Evolutionary conservation across 2,888 invertebrate species (phyloP).

Genomic region (Cheilosia grossa): DNA sequence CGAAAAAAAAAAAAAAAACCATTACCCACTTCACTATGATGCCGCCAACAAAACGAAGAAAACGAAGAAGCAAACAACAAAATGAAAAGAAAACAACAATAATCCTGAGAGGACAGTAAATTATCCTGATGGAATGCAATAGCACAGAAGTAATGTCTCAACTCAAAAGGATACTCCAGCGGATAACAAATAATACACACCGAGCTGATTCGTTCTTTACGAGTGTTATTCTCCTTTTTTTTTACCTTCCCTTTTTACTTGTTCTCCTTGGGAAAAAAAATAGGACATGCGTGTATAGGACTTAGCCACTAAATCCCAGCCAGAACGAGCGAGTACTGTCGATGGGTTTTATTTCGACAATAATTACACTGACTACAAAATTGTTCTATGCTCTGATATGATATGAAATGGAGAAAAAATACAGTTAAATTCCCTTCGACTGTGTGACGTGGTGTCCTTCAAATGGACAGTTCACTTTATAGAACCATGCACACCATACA

Average conservation of each 20-base stretch:
- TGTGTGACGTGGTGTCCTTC: conserved; percentile 8
- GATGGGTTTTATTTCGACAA: conserved; percentile 32
- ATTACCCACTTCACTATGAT: conserved; percentile 13
- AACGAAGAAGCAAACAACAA: conserved; percentile 6
- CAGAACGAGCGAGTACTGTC: neutral
- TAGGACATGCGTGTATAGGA: neutral
- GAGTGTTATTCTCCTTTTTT: conserved; percentile 10
- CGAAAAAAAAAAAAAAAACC: neutral
- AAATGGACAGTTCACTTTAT: conserved; percentile 39
- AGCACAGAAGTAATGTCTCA: conserved; percentile 49
- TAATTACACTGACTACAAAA: conserved; percentile 61
- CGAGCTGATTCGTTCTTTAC: conserved; percentile 6
- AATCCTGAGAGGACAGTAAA: conserved; percentile 42
- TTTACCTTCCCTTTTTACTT: conserved; percentile 11
- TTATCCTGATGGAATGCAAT: conserved; percentile 58
- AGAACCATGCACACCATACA: conserved; percentile 25
- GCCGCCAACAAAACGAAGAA: neutral
- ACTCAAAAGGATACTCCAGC: conserved; percentile 34
- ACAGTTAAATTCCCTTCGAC: neutral
- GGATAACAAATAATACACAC: conserved; percentile 19
- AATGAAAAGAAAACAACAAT: conserved; percentile 17
- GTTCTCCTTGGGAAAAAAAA: neutral
- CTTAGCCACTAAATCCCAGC: conserved; percentile 31
- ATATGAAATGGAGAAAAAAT: neutral
- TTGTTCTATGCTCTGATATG: neutral